Evolutionary conservation across 1,140 invertebrate species (phyloP).

Genomic region (Daktulosphaira vitifoliae): DNA sequence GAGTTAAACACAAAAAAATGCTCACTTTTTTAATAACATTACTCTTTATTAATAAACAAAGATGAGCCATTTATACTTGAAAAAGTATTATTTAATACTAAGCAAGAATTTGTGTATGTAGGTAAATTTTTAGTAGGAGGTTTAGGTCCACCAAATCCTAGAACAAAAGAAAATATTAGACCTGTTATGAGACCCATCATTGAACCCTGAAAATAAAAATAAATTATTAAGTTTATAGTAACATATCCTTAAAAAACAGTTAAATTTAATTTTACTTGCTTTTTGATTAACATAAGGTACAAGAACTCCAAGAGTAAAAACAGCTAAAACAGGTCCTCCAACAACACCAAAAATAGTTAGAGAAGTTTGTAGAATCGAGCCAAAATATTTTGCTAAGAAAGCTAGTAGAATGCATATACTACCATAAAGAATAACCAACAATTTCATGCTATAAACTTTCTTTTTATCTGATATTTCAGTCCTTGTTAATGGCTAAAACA

Average conservation of each 20-base stretch:
- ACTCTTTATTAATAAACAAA: neutral
- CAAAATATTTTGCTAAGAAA: constrained; percentile 61
- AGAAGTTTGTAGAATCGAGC: constrained; percentile 63
- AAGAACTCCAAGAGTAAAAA: constrained; percentile 72
- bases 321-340: constrained; percentile 67
- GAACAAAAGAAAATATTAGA: constrained; percentile 66
- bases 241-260: too few relatives aligned
- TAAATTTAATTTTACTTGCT: constrained; percentile 38
- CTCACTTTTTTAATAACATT: neutral
- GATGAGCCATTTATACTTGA: neutral
- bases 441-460: constrained; percentile 46
- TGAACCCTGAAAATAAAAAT: constrained; percentile 51
- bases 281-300: constrained; percentile 53
- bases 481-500: constrained; percentile 27
- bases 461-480: constrained; percentile 2
- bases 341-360: constrained; percentile 71
- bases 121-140: constrained; percentile 45
- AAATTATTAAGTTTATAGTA: neutral
- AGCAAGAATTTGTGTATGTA: constrained; percentile 26
- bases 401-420: constrained; percentile 59
- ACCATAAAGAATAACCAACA: constrained; percentile 60
- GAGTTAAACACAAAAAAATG: too few relatives aligned
- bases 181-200: constrained; percentile 56
- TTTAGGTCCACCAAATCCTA: constrained; percentile 73
- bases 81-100: neutral